Percentiles rank a stretch among this genome's conserved stretches.
Evolutionary conservation across 2,113 vertebrate genomes (phyloP).

Genomic region (Cinclus cinclus): DNA sequence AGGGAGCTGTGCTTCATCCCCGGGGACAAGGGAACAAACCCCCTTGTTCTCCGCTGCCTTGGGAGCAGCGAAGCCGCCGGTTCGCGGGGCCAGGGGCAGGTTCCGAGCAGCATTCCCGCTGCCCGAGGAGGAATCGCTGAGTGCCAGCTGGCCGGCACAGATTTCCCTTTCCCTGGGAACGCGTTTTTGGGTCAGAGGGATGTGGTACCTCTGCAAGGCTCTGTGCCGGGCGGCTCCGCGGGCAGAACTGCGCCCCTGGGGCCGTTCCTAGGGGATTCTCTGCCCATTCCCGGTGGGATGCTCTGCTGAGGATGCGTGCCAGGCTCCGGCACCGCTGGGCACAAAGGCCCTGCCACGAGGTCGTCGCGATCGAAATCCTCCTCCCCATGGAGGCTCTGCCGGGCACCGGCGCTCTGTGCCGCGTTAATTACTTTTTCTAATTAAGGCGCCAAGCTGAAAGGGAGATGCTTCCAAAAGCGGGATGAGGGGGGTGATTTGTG

Average conservation of each 20-base stretch:
- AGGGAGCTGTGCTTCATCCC: background rate
- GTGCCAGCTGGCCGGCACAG: background rate
- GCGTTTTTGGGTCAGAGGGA: background rate
- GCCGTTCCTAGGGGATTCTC: background rate
- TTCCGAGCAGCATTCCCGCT: background rate
- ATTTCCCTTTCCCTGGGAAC: background rate
- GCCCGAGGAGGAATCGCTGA: background rate
- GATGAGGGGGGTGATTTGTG: background rate
- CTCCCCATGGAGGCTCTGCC: background rate
- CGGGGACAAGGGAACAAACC: background rate
- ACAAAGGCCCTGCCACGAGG: background rate
- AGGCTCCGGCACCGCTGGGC: background rate
- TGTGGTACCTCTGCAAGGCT: background rate
- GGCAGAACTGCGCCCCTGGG: background rate
- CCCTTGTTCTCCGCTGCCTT: background rate
- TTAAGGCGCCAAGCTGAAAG: background rate
- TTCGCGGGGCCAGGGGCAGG: background rate
- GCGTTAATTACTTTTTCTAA: background rate
- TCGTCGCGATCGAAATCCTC: background rate
- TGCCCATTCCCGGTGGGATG: rapidly evolving
- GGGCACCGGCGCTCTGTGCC: background rate
- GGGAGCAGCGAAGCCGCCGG: background rate
- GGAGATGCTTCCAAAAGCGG: background rate
- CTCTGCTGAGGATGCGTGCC: background rate
- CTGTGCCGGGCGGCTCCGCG: background rate